These are phyloP conservation scores for Lamellibrachia columna DNA, from an alignment of 2,888 invertebrate species.

Conservation along the genomic window DNA sequence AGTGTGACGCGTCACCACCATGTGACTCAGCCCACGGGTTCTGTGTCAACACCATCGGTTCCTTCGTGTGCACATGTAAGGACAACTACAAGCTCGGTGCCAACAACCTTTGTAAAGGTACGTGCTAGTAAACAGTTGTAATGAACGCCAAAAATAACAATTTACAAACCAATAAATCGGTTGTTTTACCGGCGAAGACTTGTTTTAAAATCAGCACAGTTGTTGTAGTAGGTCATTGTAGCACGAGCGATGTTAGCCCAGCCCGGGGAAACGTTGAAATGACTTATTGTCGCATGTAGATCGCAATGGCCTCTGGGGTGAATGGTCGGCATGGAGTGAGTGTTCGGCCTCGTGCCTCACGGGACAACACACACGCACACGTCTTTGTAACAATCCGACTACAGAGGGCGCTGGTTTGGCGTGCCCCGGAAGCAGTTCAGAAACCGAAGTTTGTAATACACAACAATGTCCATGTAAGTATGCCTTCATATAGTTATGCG, in stretches of 20 bases:
- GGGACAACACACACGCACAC: slow-evolving; percentile 14
- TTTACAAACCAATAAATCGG: too few relatives aligned
- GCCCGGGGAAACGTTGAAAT: not conserved
- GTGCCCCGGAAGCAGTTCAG: slow-evolving; percentile 12
- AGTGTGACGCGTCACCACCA: slow-evolving; percentile 9
- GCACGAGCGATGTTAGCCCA: not conserved
- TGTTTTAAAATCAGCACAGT: not conserved
- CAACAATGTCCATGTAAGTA: slow-evolving; percentile 23
- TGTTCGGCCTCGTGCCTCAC: not conserved
- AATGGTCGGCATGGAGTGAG: not conserved
- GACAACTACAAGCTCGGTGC: slow-evolving; percentile 4
- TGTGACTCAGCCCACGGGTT: slow-evolving; percentile 22
- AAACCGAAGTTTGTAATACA: not conserved
- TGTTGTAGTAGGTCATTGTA: not conserved
- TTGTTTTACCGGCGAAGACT: not conserved
- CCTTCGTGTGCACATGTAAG: slow-evolving; percentile 17
- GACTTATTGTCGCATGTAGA: slow-evolving; percentile 1
- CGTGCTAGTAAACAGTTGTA: not conserved
- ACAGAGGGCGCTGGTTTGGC: slow-evolving; percentile 16
- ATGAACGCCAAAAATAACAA: too few relatives aligned
- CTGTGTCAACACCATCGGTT: slow-evolving; percentile 14
- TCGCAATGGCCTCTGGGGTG: slow-evolving; percentile 18
- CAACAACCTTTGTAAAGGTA: slow-evolving; percentile 26
- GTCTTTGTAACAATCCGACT: not conserved
- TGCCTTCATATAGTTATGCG: not conserved